These are phyloP conservation scores for Reinhardtius hippoglossoides DNA, from an alignment of 2,113 vertebrate genomes.

Conservation along the genomic window DNA sequence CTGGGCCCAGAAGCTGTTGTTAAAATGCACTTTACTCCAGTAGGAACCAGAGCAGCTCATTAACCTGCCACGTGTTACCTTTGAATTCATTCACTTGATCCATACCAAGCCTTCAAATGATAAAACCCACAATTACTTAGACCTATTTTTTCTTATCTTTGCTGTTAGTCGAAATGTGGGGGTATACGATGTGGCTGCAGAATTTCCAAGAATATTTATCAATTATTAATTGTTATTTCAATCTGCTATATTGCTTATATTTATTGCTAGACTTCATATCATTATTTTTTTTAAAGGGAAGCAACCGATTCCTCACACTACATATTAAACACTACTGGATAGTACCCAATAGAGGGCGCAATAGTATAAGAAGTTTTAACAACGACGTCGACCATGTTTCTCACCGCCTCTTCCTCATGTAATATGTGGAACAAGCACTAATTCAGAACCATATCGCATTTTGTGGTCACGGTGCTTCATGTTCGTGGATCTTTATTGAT, in stretches of 20 bases:
- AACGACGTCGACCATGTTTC: background rate
- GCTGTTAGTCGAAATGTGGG: too few species aligned
- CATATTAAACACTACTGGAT: too few species aligned
- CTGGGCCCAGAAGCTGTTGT: conserved; percentile 51
- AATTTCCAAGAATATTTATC: background rate
- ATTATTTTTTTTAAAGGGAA: background rate
- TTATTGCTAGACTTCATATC: background rate
- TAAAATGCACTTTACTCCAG: conserved; percentile 72
- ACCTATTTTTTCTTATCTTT: background rate
- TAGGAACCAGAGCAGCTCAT: conserved; percentile 27
- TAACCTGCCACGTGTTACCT: conserved; percentile 18
- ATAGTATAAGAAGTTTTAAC: conserved; percentile 44
- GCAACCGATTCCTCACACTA: background rate
- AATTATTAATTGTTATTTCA: background rate
- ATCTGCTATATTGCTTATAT: background rate
- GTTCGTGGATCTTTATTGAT: background rate
- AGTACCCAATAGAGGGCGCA: conserved; percentile 72
- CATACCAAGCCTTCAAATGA: background rate
- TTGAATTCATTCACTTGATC: conserved; percentile 1
- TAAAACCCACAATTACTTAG: background rate
- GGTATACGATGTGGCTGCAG: background rate
- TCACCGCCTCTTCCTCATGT: background rate
- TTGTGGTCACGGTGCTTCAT: background rate
- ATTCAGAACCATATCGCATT: background rate
- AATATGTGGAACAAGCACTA: background rate